These are phyloP conservation scores for Tetheella fluctuosa DNA, from an alignment of 2,888 invertebrate genomes.

Conservation along the genomic window DNA sequence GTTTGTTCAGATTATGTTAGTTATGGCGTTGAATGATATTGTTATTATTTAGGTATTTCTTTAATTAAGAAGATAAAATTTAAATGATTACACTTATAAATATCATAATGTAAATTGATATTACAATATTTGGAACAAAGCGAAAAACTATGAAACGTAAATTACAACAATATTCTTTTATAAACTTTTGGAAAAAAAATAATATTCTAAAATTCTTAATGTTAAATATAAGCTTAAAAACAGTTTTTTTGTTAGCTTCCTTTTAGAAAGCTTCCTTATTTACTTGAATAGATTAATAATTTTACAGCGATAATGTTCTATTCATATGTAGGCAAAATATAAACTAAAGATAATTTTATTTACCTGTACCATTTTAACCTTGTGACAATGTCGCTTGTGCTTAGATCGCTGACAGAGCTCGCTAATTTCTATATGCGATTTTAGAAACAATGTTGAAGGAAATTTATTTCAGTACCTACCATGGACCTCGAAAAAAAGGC, in stretches of 20 bases:
- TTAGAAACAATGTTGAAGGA: no score
- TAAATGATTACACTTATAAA: constrained; percentile 3
- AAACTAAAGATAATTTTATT: not conserved
- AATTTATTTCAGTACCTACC: no score
- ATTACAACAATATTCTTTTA: not conserved
- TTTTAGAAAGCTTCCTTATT: constrained; percentile 3
- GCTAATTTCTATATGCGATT: no score
- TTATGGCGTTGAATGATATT: constrained; percentile 3
- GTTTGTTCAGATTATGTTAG: not conserved
- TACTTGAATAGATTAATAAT: not conserved
- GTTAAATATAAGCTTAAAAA: constrained; percentile 12
- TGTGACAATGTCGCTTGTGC: not conserved
- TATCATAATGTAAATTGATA: not conserved
- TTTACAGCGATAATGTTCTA: not conserved
- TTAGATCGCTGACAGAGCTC: not conserved
- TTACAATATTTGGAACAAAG: constrained; percentile 3
- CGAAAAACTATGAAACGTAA: constrained; percentile 10
- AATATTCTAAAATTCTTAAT: not conserved
- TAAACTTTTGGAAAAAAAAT: not conserved
- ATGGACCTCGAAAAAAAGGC: no score
- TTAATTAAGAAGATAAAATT: not conserved
- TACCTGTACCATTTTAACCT: not conserved
- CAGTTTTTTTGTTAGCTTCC: constrained; percentile 12
- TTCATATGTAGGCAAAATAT: not conserved
- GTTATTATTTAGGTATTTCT: not conserved